Percentiles rank a stretch among this genome's conserved stretches.
These are phyloP conservation scores for Buathra laborator DNA, from an alignment of 2,888 invertebrate genomes.

Conservation along the genomic window DNA sequence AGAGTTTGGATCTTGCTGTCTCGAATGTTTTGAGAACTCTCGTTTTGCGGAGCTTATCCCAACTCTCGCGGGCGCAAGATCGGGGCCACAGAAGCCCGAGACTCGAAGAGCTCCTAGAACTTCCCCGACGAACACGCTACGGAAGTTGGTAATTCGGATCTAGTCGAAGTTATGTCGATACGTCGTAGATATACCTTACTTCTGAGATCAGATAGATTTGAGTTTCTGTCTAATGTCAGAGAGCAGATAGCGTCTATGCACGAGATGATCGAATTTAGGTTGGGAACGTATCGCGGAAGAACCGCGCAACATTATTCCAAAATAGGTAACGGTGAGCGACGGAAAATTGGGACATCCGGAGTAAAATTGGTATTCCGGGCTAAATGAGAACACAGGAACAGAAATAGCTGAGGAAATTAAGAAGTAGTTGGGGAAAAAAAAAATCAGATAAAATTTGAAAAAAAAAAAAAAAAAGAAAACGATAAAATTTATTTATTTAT, in stretches of 20 bases:
- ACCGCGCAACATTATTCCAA: too few relatives aligned
- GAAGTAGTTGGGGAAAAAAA: too few relatives aligned
- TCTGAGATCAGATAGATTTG: not conserved
- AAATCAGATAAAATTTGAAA: too few relatives aligned
- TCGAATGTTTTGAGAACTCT: conserved; percentile 50
- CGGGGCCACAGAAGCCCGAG: not conserved
- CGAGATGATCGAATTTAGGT: not conserved
- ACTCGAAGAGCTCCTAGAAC: conserved; percentile 3
- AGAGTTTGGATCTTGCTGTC: conserved; percentile 10
- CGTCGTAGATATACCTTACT: conserved; percentile 21
- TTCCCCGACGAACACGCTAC: conserved; percentile 30
- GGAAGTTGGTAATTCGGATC: conserved; percentile 58
- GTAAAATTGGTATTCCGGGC: too few relatives aligned
- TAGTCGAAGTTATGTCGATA: conserved; percentile 50
- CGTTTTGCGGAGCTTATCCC: conserved; percentile 57
- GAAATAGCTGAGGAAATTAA: too few relatives aligned
- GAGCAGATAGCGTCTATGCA: not conserved
- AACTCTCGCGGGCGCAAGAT: not conserved
- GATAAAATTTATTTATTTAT: too few relatives aligned
- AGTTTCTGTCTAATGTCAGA: not conserved
- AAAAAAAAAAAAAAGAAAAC: too few relatives aligned
- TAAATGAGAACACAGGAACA: too few relatives aligned
- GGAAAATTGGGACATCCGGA: too few relatives aligned
- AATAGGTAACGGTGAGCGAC: too few relatives aligned
- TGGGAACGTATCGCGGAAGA: too few relatives aligned